These are phyloP conservation scores for Archilochus colubris DNA, from an alignment of 2,113 vertebrate genomes.

Conservation along the genomic window DNA sequence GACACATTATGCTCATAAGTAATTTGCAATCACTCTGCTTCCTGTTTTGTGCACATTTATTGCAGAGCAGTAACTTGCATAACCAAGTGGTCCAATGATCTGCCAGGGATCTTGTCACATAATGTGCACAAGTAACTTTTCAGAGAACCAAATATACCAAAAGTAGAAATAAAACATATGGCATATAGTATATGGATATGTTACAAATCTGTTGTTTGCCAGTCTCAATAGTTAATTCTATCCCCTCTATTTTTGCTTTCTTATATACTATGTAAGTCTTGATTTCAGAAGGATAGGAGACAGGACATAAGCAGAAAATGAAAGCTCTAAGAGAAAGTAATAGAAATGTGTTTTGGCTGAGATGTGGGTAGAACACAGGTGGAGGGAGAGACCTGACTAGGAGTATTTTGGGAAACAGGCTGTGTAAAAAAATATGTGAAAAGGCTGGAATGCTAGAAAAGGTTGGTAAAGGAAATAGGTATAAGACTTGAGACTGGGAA, in stretches of 20 bases:
- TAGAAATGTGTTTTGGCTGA: background rate
- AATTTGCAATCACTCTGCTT: conserved; percentile 60
- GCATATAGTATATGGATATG: background rate
- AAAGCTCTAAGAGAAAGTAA: background rate
- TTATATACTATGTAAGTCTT: background rate
- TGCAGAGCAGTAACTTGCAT: conserved; percentile 40
- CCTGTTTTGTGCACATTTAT: conserved; percentile 42
- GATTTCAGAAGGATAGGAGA: background rate
- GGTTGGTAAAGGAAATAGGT: background rate
- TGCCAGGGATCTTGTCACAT: background rate
- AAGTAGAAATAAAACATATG: background rate
- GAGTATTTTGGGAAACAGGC: background rate
- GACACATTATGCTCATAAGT: conserved; percentile 42
- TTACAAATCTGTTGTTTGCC: conserved; percentile 1
- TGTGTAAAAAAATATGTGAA: background rate
- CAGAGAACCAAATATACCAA: background rate
- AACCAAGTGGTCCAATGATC: conserved; percentile 22
- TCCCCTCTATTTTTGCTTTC: background rate
- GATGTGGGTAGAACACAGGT: background rate
- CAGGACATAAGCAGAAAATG: background rate
- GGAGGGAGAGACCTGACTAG: background rate
- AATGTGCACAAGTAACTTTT: background rate
- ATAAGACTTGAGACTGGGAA: background rate
- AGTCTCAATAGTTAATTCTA: background rate
- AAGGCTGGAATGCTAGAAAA: background rate